These are phyloP conservation scores for Pelobates cultripes DNA, from an alignment of 2,797 vertebrate genomes.

Conservation along the genomic window DNA sequence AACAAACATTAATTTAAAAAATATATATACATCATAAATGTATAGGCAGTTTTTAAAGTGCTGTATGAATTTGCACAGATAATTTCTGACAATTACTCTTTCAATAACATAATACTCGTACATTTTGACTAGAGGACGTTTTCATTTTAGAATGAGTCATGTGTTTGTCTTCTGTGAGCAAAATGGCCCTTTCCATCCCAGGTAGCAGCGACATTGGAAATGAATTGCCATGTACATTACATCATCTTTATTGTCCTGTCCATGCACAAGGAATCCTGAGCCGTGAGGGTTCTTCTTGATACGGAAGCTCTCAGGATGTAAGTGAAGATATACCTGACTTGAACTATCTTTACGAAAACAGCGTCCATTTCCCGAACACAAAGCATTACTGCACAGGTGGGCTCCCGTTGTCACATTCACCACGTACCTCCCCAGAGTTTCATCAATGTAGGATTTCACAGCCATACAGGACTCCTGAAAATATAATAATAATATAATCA, in stretches of 20 bases:
- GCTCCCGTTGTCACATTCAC: conserved; percentile 84
- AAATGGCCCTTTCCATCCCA: conserved; percentile 75
- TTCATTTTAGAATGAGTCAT: neutral
- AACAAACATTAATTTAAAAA: too few relatives aligned
- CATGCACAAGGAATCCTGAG: conserved; percentile 64
- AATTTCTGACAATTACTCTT: too few relatives aligned
- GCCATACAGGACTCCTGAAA: conserved; percentile 78
- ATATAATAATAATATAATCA: neutral
- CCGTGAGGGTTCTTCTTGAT: conserved; percentile 61
- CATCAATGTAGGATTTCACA: conserved; percentile 81
- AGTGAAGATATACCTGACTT: conserved; percentile 76
- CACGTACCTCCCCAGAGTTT: conserved; percentile 81
- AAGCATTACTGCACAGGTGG: conserved; percentile 77
- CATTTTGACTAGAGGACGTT: too few relatives aligned
- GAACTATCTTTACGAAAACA: conserved; percentile 72
- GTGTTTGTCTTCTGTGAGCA: conserved; percentile 64
- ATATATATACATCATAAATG: too few relatives aligned
- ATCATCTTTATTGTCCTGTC: conserved; percentile 57
- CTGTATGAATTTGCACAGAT: too few relatives aligned
- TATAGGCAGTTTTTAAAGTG: too few relatives aligned
- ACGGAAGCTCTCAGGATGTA: conserved; percentile 74
- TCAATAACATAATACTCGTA: too few relatives aligned
- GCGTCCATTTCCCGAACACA: conserved; percentile 83
- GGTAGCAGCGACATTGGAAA: conserved; percentile 85
- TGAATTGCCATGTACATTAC: conserved; percentile 61